A percentile compares a stretch with the other conserved stretches of the same genome.
These are phyloP conservation scores for Semnopithecus entellus DNA, from an alignment of 2,113 vertebrate genomes.

Conservation along the genomic window DNA sequence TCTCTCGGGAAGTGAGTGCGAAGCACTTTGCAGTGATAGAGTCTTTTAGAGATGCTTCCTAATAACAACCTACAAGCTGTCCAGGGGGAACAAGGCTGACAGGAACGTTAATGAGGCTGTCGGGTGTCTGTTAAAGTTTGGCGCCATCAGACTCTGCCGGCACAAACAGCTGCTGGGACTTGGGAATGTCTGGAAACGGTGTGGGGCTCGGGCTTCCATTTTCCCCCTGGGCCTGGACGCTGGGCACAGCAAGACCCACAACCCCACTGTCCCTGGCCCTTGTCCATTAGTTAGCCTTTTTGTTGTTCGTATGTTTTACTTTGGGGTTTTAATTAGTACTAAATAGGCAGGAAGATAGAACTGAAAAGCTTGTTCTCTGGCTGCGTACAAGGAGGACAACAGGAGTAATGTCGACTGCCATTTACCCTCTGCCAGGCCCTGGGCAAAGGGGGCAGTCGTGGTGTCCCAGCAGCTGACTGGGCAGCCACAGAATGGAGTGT, in stretches of 20 bases:
- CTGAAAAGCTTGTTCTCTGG: not conserved
- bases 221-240: not conserved
- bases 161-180: not conserved
- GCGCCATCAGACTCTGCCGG: not conserved
- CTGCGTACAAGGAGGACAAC: not conserved
- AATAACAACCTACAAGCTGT: not conserved
- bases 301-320: not conserved
- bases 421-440: not conserved
- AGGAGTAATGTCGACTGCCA: not conserved
- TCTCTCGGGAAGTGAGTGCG: not conserved
- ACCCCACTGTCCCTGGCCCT: rapidly evolving
- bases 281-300: not conserved
- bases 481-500: not conserved
- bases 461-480: not conserved
- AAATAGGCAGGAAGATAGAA: slow-evolving; percentile 21
- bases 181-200: not conserved
- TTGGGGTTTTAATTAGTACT: slow-evolving; percentile 37
- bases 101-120: not conserved
- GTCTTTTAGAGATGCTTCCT: slow-evolving; percentile 40
- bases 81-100: not conserved
- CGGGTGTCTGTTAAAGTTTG: not conserved
- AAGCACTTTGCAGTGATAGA: not conserved
- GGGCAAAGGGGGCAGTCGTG: rapidly evolving
- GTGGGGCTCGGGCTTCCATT: not conserved
- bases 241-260: too few relatives aligned